Conservation (phyloP, 2,797 vertebrate genomes). For the Aldrovandia affinis region DNA sequence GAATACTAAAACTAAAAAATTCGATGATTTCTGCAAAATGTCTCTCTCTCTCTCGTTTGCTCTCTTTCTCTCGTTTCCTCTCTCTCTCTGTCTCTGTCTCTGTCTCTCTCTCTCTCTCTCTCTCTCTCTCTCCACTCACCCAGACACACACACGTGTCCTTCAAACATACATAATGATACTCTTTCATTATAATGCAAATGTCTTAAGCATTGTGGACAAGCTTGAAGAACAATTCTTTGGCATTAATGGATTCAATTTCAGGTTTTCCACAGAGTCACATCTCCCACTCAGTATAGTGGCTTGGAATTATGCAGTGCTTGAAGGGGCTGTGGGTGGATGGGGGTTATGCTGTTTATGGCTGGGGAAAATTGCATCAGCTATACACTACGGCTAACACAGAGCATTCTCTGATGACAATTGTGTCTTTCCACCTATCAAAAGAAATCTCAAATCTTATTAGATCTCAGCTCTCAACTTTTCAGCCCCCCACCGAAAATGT, state of each 20-base stretch:
- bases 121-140: background rate
- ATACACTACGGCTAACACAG: background rate
- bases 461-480: conserved; percentile 2
- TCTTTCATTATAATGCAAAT: background rate
- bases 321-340: background rate
- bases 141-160: background rate
- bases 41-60: background rate
- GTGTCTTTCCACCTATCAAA: background rate
- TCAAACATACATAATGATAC: background rate
- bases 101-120: background rate
- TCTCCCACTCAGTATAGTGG: background rate
- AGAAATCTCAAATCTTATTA: background rate
- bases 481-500: background rate
- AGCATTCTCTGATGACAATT: background rate
- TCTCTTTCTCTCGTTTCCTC: too few relatives aligned
- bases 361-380: background rate
- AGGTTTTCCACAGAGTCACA: background rate
- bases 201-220: background rate
- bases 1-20: background rate
- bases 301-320: background rate
- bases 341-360: background rate
- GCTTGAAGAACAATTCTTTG: background rate
- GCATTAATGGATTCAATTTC: conserved; percentile 10
- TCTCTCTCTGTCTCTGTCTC: too few relatives aligned
- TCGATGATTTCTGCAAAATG: background rate